Evolutionary conservation across 2,888 invertebrate species (phyloP).

Genomic region (Gryllus longicercus): DNA sequence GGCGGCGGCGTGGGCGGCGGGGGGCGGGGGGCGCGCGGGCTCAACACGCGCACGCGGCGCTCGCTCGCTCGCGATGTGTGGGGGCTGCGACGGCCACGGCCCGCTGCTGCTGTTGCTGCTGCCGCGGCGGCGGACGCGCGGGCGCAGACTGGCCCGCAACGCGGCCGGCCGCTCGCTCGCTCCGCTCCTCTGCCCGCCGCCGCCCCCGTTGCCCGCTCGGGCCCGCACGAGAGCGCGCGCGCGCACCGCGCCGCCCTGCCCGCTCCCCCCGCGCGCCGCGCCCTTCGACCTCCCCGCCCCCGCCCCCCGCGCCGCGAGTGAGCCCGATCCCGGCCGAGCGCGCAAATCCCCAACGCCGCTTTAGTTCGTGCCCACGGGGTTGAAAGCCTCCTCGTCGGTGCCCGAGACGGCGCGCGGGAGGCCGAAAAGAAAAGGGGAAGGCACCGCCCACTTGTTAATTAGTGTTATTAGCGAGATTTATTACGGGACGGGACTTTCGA

Average conservation of each 20-base stretch:
- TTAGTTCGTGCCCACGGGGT: not conserved
- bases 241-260: not conserved
- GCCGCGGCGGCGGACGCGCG: not conserved
- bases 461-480: conserved; percentile 4
- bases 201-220: not conserved
- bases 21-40: not conserved
- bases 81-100: not conserved
- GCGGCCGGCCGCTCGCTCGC: not conserved
- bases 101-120: not conserved
- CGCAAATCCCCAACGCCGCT: conserved; percentile 2
- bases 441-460: not conserved
- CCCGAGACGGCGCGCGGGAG: not conserved
- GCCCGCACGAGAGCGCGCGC: not conserved
- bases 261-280: not conserved
- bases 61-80: not conserved
- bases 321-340: not conserved
- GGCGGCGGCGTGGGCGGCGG: not conserved
- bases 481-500: conserved; percentile 4
- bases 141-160: not conserved
- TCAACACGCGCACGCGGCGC: not conserved
- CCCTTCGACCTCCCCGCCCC: not conserved
- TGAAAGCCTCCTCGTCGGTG: not conserved
- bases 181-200: not conserved
- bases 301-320: not conserved
- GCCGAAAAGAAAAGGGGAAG: not conserved